Percentiles rank a stretch among this genome's conserved stretches.
Conservation (phyloP, 1,140 invertebrate species). For the Coboldia fuscipes region DNA sequence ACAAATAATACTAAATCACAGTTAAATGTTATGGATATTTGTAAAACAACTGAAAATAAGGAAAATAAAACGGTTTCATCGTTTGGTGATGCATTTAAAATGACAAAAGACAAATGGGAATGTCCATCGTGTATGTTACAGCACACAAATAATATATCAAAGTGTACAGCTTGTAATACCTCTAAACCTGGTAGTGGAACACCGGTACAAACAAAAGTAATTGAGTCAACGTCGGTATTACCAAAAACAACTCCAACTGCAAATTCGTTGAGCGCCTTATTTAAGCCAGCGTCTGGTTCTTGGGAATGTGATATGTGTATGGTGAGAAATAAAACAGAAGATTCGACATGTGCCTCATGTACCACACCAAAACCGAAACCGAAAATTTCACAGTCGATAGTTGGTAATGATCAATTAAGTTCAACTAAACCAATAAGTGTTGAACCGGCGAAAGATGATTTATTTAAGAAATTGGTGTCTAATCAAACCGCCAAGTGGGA, state of each 20-base stretch:
- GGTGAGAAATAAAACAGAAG: slow-evolving; percentile 33
- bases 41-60: neutral
- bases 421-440: slow-evolving; percentile 24
- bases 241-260: slow-evolving; percentile 5
- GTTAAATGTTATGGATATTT: neutral
- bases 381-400: slow-evolving; percentile 1
- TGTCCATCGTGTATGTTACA: slow-evolving; percentile 33
- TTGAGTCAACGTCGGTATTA: slow-evolving; percentile 6
- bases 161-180: slow-evolving; percentile 32
- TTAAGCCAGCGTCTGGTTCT: slow-evolving; percentile 6
- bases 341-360: slow-evolving; percentile 38
- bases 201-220: slow-evolving; percentile 6
- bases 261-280: slow-evolving; percentile 4
- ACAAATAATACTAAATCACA: neutral
- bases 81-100: slow-evolving; percentile 32
- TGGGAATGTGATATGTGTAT: slow-evolving; percentile 47
- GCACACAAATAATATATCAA: slow-evolving; percentile 27
- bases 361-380: slow-evolving; percentile 26
- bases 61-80: too few relatives aligned
- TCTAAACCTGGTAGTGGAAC: slow-evolving; percentile 22
- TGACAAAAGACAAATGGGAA: slow-evolving; percentile 30
- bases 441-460: slow-evolving; percentile 25
- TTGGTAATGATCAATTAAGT: neutral
- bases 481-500: slow-evolving; percentile 32
- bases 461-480: slow-evolving; percentile 14